A percentile compares a stretch with the other conserved stretches of the same genome.
These are phyloP conservation scores for Sorex fumeus DNA, from an alignment of 2,113 vertebrate species.

Conservation along the genomic window DNA sequence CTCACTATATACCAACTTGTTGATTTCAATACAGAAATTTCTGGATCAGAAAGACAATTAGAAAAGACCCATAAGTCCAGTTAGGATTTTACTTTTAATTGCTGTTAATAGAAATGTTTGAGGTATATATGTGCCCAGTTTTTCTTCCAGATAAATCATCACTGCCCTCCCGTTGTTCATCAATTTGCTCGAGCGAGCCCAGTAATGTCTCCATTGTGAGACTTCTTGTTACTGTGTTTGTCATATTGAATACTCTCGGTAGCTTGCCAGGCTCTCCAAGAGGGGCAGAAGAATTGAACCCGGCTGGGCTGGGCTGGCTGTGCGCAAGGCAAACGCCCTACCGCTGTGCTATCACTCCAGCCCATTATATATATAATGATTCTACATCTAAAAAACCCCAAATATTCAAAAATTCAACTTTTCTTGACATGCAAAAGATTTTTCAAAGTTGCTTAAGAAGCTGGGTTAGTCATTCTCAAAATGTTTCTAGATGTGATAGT, in stretches of 20 bases:
- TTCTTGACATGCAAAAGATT: background rate
- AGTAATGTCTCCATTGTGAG: too few relatives aligned
- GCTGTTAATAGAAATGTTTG: background rate
- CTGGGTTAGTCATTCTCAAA: background rate
- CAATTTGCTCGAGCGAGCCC: too few relatives aligned
- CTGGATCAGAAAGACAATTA: background rate
- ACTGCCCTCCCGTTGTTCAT: too few relatives aligned
- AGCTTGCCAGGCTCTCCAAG: too few relatives aligned
- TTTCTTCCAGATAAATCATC: constrained; percentile 15
- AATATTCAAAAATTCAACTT: constrained; percentile 55
- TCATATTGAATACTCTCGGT: too few relatives aligned
- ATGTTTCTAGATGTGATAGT: constrained; percentile 22
- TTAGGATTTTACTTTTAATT: constrained; percentile 14
- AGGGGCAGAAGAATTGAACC: too few relatives aligned
- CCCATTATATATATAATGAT: constrained; percentile 30
- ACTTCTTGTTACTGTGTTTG: too few relatives aligned
- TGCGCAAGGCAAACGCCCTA: too few relatives aligned
- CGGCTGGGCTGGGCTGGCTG: too few relatives aligned
- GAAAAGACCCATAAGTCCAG: background rate
- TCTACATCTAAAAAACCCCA: background rate
- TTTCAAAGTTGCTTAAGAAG: constrained; percentile 34
- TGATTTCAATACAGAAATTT: constrained; percentile 19
- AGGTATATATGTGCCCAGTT: background rate
- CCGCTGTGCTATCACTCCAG: too few relatives aligned
- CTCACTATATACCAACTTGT: constrained; percentile 11